These are phyloP conservation scores for Eristalinus sepulchralis DNA, from an alignment of 2,888 invertebrate species.

Conservation along the genomic window DNA sequence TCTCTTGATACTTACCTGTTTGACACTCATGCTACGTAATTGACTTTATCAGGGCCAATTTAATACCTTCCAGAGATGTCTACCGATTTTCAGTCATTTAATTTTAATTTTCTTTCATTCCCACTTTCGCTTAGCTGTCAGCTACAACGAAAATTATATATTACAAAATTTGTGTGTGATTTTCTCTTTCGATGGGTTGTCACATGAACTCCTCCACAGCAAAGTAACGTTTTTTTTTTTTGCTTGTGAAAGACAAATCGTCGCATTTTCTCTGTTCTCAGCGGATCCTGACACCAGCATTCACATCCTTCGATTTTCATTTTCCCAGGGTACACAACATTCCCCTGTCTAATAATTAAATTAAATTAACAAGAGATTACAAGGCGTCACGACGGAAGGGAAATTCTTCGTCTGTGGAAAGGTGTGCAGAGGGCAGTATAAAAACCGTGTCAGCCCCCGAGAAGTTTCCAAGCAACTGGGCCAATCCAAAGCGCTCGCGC, in stretches of 20 bases:
- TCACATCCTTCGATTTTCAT: conserved; percentile 11
- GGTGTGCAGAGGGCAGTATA: background rate
- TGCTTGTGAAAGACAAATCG: background rate
- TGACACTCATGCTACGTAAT: background rate
- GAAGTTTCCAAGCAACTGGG: conserved; percentile 3
- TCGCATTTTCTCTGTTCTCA: background rate
- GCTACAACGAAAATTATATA: background rate
- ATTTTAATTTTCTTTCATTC: background rate
- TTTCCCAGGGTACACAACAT: conserved; percentile 13
- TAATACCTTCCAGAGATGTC: background rate
- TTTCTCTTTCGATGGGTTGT: background rate
- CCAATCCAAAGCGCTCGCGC: conserved; percentile 28
- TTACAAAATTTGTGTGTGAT: background rate
- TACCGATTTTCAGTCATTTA: background rate
- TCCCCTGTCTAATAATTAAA: conserved; percentile 42
- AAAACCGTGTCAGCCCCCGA: background rate
- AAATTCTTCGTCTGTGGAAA: background rate
- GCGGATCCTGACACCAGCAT: background rate
- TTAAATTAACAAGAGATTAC: conserved; percentile 48
- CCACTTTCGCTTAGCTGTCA: background rate
- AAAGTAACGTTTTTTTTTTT: background rate
- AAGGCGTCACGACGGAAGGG: conserved; percentile 5
- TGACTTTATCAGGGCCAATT: background rate
- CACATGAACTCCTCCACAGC: background rate
- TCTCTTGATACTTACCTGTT: background rate